Evolutionary conservation across 23 tunicate species (phyloP), one percentile per base, ranked within the genome.

Genomic region (Diplosoma virens): DNA sequence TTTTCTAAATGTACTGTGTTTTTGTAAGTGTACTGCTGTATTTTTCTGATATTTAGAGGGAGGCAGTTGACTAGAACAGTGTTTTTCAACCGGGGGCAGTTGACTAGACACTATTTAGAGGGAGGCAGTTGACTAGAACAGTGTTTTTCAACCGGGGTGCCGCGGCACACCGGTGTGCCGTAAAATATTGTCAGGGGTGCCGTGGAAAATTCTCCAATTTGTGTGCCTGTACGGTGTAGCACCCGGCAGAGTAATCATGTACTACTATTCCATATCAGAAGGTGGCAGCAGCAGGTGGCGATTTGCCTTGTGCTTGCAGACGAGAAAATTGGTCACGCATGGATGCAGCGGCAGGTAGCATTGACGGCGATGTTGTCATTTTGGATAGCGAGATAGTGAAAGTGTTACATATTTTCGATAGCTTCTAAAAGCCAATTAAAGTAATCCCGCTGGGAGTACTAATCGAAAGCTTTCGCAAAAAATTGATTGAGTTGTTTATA

Each of bases 121-220:
- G n/a, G n/a, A n/a, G n/a, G n/a, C n/a, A n/a, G n/a, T n/a, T n/a
- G n/a, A n/a, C 9, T 67, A 67, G 25, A 34, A n/a, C 74, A 67
- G 74, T 37, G 74, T 67, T 67, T 67, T 67, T 67, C 74, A 67
- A 67, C 74, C 74, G 74, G 74, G 52, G 74, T 67, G 74, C 74
- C 74, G 74, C 74, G 74, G 74, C 74, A 67, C 50, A 67, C 74
- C 52, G 52, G 74, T 34, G 50, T 61, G 35, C 69, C 69, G 34
- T 61, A 61, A 61, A 61, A 61, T 61, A 61, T 61, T 61, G 69
- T 61, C 69, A 61, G 35, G 69, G 69, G 69, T 67, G 74, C 74
- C 74, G 52, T 67, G 74, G 25, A 26, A 67, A 67, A 35, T 67
- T 67, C 25, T 67, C 74, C 50, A 67, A 67, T 36, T 67, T 67